Base-by-base conservation (phyloP, 2,797 vertebrate species). In the Sylvilagus floridanus region DNA sequence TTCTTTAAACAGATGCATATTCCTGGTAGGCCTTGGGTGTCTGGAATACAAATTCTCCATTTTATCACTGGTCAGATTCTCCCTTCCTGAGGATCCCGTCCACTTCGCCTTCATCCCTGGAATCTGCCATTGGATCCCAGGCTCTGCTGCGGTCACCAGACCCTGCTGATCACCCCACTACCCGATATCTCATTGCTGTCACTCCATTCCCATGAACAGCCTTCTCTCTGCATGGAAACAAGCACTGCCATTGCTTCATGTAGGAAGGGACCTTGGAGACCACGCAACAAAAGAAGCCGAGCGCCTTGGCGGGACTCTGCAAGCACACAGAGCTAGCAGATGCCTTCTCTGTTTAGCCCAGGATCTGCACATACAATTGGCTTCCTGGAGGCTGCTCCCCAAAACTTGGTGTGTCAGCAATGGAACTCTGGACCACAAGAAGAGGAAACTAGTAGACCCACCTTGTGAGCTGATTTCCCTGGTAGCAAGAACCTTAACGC, bases 1-100 rank as follows among this genome's bases (percentile, higher is more conserved):
- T 52, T 79, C 86, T 62, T 83, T 71, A 95, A 89, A 96, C 94
- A 60, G 22, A 84, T 71, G 42, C 26, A n/a, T 88, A 83, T 91
- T 88, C 84, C 77, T 72, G 63, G 21, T 12, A 42, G 35, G 37
- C 71, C 65, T 81, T 68, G 62, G 65, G 24, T 19, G 21, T 73
- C 28, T 78, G 32, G 52, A 92, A 68, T 28, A 35, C 35, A 84
- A 26, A 54, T 85, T 91, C 14, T 35, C 19, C 26, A 19, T 82
- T 30, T 19, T 90, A 42, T 77, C 73, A 35, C 63, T 30, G 22
- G 71, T 7, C 14, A 57, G 10, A 30, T 90, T 52, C 63, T 92
- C 30, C 30, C 28, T 60, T 24, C 28, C 47, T 8, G 7, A 57
- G 50, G 62, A 62, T 50, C 52, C 22, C 19, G 82, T 73, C 63